These are phyloP conservation scores for Andrena bicolor DNA, from an alignment of 2,888 invertebrate species.

Conservation along the genomic window DNA sequence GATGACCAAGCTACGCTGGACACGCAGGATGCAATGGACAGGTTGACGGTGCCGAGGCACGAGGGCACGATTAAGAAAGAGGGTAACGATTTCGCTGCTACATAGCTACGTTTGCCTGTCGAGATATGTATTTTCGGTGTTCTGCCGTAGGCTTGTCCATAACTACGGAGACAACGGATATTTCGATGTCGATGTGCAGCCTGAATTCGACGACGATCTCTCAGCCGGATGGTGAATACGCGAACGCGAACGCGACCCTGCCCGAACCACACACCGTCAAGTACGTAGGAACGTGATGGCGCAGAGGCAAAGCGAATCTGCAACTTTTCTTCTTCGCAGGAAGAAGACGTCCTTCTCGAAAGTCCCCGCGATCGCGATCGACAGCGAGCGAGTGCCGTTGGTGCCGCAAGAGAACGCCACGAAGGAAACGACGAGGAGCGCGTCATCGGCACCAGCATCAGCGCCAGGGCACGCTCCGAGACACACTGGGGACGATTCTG, in stretches of 20 bases:
- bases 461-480: conserved; percentile 73
- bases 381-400: conserved; percentile 76
- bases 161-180: conserved; percentile 86
- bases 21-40: conserved; percentile 82
- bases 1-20: conserved; percentile 87
- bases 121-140: not conserved
- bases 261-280: conserved; percentile 77
- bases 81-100: conserved; percentile 76
- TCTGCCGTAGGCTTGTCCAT: conserved; percentile 83
- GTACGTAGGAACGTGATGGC: conserved; percentile 68
- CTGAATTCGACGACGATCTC: conserved; percentile 84
- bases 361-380: conserved; percentile 75
- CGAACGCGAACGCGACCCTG: conserved; percentile 81
- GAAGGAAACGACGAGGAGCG: conserved; percentile 26
- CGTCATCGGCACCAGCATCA: conserved; percentile 58
- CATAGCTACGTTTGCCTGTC: not conserved
- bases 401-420: conserved; percentile 52
- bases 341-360: conserved; percentile 81
- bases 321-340: conserved; percentile 70
- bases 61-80: conserved; percentile 83
- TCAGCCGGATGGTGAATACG: conserved; percentile 85
- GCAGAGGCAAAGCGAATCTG: too few relatives aligned
- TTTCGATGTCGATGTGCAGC: conserved; percentile 86
- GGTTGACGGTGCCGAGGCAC: conserved; percentile 82
- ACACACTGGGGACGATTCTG: conserved; percentile 55